Percentiles rank a stretch among this genome's conserved stretches.
These are phyloP conservation scores for Caenorhabditis angaria DNA, from an alignment of 2,888 invertebrate species.

Conservation along the genomic window DNA sequence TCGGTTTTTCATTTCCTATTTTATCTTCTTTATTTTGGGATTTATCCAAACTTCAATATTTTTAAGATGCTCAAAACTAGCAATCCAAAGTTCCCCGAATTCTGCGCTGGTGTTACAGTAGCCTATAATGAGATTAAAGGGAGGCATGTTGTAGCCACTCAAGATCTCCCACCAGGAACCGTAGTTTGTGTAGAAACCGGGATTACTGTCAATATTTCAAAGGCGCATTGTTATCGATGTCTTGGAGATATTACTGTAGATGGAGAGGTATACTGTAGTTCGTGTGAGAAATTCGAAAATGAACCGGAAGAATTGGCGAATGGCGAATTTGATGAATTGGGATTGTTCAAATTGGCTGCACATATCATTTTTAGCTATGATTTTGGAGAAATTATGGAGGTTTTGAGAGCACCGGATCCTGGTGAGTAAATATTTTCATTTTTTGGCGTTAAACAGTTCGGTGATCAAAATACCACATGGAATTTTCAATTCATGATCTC, in stretches of 20 bases:
- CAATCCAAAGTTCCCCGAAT: conserved; percentile 20
- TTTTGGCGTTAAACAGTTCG: not conserved
- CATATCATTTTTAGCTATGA: conserved; percentile 32
- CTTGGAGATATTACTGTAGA: not conserved
- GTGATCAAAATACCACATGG: too few species aligned
- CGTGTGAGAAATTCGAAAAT: conserved; percentile 23
- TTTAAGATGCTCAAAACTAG: conserved; percentile 18
- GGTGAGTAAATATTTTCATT: conserved; percentile 2
- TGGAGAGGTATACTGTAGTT: conserved; percentile 18
- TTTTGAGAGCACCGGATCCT: conserved; percentile 9
- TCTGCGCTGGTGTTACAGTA: conserved; percentile 29
- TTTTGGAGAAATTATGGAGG: conserved; percentile 13
- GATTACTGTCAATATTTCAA: conserved; percentile 32
- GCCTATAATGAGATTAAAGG: conserved; percentile 31
- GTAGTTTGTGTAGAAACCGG: conserved; percentile 48
- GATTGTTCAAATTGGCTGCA: conserved; percentile 42
- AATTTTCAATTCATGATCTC: too few species aligned
- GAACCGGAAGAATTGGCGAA: conserved; percentile 30
- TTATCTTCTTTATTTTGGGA: not conserved
- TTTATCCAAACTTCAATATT: conserved; percentile 10
- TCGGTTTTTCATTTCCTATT: not conserved
- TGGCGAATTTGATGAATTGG: conserved; percentile 29
- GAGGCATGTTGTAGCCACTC: conserved; percentile 27
- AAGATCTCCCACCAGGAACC: conserved; percentile 35
- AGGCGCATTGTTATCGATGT: conserved; percentile 29